Evolutionary conservation across 2,113 vertebrate genomes (phyloP).

Genomic region (Phalacrocorax carbo): DNA sequence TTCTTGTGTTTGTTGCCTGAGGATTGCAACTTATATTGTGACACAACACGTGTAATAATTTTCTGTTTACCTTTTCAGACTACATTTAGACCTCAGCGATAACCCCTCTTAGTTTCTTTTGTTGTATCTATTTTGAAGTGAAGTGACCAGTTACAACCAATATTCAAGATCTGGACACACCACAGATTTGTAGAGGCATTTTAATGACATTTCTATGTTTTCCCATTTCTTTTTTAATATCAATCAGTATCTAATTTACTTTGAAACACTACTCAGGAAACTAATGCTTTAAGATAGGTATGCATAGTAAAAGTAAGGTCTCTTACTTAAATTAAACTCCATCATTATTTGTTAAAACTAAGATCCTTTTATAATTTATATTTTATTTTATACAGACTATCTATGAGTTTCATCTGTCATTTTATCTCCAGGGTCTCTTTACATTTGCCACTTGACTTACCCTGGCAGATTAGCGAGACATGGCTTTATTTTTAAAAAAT

Average conservation of each 20-base stretch:
- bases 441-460: not conserved
- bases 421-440: not conserved
- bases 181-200: not conserved
- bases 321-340: not conserved
- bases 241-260: not conserved
- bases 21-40: not conserved
- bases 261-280: not conserved
- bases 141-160: not conserved
- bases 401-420: not conserved
- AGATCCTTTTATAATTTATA: not conserved
- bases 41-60: not conserved
- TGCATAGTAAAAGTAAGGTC: not conserved
- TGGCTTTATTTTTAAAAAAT: not conserved
- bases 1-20: not conserved
- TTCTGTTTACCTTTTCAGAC: not conserved
- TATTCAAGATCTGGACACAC: not conserved
- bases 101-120: not conserved
- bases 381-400: not conserved
- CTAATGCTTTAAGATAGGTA: not conserved
- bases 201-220: not conserved
- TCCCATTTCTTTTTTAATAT: not conserved
- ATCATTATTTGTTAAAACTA: not conserved
- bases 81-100: not conserved
- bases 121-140: not conserved
- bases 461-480: not conserved